A percentile compares a stretch with the other conserved stretches of the same genome.
Conservation (phyloP, 2,888 invertebrate species). For the Lasioglossum zephyrum region DNA sequence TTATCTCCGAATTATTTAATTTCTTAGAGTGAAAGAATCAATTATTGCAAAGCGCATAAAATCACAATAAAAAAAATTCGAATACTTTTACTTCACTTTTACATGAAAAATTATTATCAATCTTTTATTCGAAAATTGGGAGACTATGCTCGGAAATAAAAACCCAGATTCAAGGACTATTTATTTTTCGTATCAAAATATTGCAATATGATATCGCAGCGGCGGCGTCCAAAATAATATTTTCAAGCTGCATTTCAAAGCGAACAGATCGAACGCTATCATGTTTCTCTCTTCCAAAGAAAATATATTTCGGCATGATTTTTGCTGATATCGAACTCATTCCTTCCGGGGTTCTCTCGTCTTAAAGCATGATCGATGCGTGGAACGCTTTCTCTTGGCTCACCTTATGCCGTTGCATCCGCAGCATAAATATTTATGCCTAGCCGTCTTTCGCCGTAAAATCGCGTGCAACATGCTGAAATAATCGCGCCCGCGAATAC, state of each 20-base stretch:
- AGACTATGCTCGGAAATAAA: neutral
- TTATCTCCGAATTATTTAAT: neutral
- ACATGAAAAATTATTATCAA: neutral
- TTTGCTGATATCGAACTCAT: neutral
- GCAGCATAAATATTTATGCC: slow-evolving; percentile 50
- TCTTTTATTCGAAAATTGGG: neutral
- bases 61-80: neutral
- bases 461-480: slow-evolving; percentile 10
- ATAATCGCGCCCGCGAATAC: slow-evolving; percentile 30
- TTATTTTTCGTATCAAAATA: neutral
- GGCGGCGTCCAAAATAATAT: neutral
- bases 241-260: too few species aligned
- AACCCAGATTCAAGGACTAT: neutral
- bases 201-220: neutral
- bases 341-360: neutral
- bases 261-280: neutral
- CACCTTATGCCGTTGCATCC: slow-evolving; percentile 14
- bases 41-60: neutral
- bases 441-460: slow-evolving; percentile 15
- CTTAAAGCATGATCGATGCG: slow-evolving; percentile 49
- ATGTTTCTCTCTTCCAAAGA: neutral
- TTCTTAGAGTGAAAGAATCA: neutral
- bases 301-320: neutral
- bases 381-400: slow-evolving; percentile 20
- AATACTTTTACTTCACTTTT: neutral